These are phyloP conservation scores for Drosophila asahinai DNA, from an alignment of 1,140 invertebrate genomes.

Conservation along the genomic window DNA sequence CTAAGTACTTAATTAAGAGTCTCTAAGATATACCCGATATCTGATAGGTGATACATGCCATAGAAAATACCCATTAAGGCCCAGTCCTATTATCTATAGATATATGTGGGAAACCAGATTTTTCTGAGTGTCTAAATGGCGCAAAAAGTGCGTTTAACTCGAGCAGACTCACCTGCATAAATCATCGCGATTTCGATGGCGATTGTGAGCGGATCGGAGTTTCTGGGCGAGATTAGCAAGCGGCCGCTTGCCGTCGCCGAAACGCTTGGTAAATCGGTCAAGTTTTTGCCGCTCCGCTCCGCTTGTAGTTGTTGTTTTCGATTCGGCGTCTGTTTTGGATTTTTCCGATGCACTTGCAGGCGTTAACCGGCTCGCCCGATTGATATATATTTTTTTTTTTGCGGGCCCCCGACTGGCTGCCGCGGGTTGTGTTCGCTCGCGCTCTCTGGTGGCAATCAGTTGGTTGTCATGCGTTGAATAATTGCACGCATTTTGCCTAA, in stretches of 20 bases:
- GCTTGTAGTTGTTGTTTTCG: conserved; percentile 19
- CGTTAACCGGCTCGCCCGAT: conserved; percentile 64
- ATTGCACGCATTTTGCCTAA: conserved; percentile 61
- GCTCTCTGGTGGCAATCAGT: conserved; percentile 49
- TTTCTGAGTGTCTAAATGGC: neutral
- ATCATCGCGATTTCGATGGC: conserved; percentile 66
- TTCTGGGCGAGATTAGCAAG: conserved; percentile 70
- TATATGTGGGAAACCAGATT: neutral
- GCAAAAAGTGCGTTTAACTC: conserved; percentile 45
- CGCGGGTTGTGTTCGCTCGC: conserved; percentile 6
- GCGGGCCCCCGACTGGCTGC: conserved; percentile 35
- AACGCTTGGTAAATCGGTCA: conserved; percentile 72
- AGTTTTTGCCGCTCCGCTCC: conserved; percentile 48
- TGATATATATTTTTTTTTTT: conserved; percentile 29
- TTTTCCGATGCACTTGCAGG: conserved; percentile 60
- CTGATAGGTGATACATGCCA: too few relatives aligned
- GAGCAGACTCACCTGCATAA: conserved; percentile 71
- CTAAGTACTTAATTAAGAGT: neutral
- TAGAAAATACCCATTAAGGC: too few relatives aligned
- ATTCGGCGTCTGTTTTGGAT: neutral
- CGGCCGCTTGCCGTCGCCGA: conserved; percentile 43
- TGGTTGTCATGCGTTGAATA: conserved; percentile 68
- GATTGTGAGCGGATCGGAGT: conserved; percentile 40
- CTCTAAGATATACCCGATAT: too few relatives aligned
- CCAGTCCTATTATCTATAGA: too few relatives aligned